Conservation (phyloP, 2,888 invertebrate species). For the Ceriagrion tenellum region DNA sequence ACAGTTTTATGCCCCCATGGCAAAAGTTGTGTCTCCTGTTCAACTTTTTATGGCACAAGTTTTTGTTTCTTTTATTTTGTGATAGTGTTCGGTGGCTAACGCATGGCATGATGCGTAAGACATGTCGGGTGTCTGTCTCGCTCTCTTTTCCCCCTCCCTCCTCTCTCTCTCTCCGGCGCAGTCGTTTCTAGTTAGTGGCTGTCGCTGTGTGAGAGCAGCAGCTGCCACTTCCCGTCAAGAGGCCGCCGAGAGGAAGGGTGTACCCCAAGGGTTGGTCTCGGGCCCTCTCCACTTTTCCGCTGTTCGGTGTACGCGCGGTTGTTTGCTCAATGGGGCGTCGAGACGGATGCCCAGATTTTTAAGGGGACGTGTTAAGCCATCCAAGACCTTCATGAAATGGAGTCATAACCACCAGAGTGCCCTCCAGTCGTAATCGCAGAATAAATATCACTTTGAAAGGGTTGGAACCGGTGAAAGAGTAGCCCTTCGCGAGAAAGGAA, state of each 20-base stretch:
- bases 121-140: neutral
- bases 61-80: neutral
- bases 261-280: neutral
- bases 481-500: neutral
- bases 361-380: conserved; percentile 32
- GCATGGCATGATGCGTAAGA: neutral
- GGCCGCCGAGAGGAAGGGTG: neutral
- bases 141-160: too few species aligned
- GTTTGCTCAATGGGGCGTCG: conserved; percentile 31
- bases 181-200: conserved; percentile 23
- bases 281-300: conserved; percentile 28
- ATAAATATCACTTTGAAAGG: conserved; percentile 32
- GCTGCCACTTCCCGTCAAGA: conserved; percentile 28
- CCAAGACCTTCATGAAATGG: conserved; percentile 28
- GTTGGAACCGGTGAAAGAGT: conserved; percentile 30
- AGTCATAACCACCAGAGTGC: conserved; percentile 6
- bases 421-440: conserved; percentile 22
- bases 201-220: conserved; percentile 16
- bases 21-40: neutral
- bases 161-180: neutral
- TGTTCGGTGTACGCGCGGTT: conserved; percentile 24
- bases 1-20: neutral
- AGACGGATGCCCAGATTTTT: conserved; percentile 34
- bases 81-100: neutral
- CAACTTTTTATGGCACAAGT: neutral